Percentiles rank a stretch among this genome's conserved stretches.
Conservation (phyloP, 2,113 vertebrate genomes). For the Chloropsis cyanopogon region DNA sequence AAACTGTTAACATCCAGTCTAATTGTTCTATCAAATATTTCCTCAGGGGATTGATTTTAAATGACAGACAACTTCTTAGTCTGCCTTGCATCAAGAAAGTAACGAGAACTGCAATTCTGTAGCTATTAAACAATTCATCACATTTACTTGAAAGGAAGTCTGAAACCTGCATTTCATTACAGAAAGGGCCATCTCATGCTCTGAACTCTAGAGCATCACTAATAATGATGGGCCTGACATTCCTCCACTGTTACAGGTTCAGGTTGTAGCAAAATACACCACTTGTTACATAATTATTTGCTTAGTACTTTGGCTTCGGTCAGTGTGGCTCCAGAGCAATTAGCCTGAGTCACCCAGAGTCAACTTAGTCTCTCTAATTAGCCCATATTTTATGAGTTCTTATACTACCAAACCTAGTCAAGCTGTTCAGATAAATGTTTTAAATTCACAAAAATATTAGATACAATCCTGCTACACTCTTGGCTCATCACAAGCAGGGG, state of each 20-base stretch:
- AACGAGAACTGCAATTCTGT: not conserved
- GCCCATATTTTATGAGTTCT: not conserved
- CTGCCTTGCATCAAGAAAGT: slow-evolving; percentile 4
- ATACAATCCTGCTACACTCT: not conserved
- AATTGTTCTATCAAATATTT: slow-evolving; percentile 43
- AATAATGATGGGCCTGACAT: not conserved
- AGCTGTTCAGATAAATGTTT: not conserved
- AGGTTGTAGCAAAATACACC: not conserved
- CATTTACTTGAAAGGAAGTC: not conserved
- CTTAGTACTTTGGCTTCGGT: not conserved
- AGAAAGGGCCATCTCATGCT: not conserved
- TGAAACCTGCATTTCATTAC: not conserved
- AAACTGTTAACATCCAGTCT: slow-evolving; percentile 24
- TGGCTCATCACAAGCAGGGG: not conserved
- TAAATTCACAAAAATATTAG: not conserved
- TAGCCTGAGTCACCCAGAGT: not conserved
- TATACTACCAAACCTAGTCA: not conserved
- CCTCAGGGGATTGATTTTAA: not conserved
- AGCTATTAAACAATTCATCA: not conserved
- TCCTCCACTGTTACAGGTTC: not conserved
- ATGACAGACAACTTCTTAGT: not conserved
- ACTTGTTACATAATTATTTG: slow-evolving; percentile 7
- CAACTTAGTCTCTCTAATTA: not conserved
- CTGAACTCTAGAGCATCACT: not conserved
- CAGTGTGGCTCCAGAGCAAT: not conserved